Percentiles rank a stretch among this genome's conserved stretches.
These are phyloP conservation scores for Drosophila rubida DNA, from an alignment of 2,888 invertebrate genomes.

Conservation along the genomic window DNA sequence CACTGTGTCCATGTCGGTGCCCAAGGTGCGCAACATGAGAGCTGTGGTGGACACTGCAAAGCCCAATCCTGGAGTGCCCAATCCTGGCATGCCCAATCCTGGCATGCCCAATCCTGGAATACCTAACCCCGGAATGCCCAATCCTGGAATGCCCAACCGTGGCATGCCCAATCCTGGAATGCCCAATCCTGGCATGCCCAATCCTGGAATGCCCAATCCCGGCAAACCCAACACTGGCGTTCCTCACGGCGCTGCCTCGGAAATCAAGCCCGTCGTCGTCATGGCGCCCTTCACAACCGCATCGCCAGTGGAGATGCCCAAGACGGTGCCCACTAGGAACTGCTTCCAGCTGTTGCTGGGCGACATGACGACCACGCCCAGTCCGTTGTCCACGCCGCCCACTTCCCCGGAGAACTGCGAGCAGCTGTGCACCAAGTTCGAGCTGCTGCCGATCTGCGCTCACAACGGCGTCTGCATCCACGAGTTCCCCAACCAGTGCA, in stretches of 20 bases:
- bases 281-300: conserved; percentile 35
- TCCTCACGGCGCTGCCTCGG: conserved; percentile 25
- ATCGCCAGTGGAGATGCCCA: conserved; percentile 21
- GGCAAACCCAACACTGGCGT: conserved; percentile 22
- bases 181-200: conserved; percentile 27
- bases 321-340: conserved; percentile 34
- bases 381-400: conserved; percentile 15
- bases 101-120: conserved; percentile 35
- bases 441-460: conserved; percentile 77
- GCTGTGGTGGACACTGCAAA: conserved; percentile 28
- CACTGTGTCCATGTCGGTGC: conserved; percentile 10
- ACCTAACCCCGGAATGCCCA: conserved; percentile 31
- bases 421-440: conserved; percentile 75
- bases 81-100: conserved; percentile 24
- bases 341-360: conserved; percentile 53
- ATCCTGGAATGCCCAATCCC: conserved; percentile 5
- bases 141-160: conserved; percentile 22
- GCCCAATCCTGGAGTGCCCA: conserved; percentile 38
- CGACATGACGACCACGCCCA: conserved; percentile 29
- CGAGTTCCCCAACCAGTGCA: conserved; percentile 81
- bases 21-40: conserved; percentile 44
- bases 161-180: conserved; percentile 25
- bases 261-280: conserved; percentile 28
- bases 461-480: conserved; percentile 76
- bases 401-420: conserved; percentile 59